phyloP scores from a whole-genome alignment of 2,888 invertebrate species.

The Eledona agricola region DNA sequence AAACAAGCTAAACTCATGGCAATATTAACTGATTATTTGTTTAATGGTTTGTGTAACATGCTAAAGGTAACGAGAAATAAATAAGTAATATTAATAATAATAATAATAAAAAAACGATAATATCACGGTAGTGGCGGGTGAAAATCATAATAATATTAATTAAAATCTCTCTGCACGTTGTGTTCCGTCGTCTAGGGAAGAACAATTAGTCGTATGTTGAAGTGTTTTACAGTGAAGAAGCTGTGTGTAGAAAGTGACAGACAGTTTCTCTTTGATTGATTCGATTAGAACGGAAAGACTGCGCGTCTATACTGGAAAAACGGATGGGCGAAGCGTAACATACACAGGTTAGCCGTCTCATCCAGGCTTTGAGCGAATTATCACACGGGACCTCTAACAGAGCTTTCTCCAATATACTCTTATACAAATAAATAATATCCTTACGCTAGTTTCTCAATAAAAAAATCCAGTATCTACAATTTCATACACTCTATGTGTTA shows the following conservation, averaged over 20 bases:
- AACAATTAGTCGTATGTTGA: constrained; percentile 57
- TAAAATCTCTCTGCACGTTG: constrained; percentile 50
- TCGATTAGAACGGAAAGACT: constrained; percentile 31
- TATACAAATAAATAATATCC: constrained; percentile 50
- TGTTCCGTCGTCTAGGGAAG: constrained; percentile 55
- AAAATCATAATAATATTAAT: constrained; percentile 17
- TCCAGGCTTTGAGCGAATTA: constrained; percentile 57
- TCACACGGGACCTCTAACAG: constrained; percentile 58
- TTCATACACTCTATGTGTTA: constrained; percentile 40
- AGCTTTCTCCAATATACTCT: constrained; percentile 33
- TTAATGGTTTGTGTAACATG: constrained; percentile 14
- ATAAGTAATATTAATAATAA: too few species aligned
- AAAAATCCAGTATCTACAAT: constrained; percentile 58
- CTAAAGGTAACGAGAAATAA: constrained; percentile 28
- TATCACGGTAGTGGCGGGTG: constrained; percentile 17
- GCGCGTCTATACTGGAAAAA: constrained; percentile 28
- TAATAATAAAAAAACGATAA: constrained; percentile 28
- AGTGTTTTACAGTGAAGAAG: constrained; percentile 38
- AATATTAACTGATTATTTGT: constrained; percentile 15
- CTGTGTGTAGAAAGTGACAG: constrained; percentile 27
- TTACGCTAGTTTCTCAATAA: constrained; percentile 51
- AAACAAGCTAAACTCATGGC: constrained; percentile 39
- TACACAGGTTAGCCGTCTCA: constrained; percentile 46
- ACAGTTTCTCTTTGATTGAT: constrained; percentile 2
- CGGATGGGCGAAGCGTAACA: constrained; percentile 28